Evolutionary conservation across 2,888 invertebrate genomes (phyloP).

Genomic region (Philonicus albiceps): DNA sequence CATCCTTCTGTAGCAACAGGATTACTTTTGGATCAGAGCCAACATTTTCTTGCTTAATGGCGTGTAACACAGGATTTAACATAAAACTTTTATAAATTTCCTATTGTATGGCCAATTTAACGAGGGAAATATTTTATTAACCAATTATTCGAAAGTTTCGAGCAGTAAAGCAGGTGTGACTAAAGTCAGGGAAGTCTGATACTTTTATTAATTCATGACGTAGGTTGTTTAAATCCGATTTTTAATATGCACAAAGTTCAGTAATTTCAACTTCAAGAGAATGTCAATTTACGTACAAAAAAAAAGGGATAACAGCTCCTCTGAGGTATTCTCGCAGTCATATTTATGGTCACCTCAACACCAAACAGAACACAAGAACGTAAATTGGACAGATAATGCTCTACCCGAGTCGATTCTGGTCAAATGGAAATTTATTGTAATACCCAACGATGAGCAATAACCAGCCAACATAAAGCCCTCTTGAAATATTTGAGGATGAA

Average conservation of each 20-base stretch:
- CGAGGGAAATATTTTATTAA: not conserved
- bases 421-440: constrained; percentile 34
- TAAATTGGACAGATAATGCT: not conserved
- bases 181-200: not conserved
- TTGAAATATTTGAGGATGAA: not conserved
- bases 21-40: not conserved
- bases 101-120: not conserved
- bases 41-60: constrained; percentile 3
- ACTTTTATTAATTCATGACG: not conserved
- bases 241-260: not conserved
- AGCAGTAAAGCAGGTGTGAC: not conserved
- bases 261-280: not conserved
- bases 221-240: not conserved
- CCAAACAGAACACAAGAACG: not conserved
- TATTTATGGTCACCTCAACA: not conserved
- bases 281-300: not conserved
- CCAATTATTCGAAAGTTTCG: not conserved
- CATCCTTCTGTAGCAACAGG: not conserved
- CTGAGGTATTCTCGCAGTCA: not conserved
- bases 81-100: not conserved
- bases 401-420: constrained; percentile 6
- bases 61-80: not conserved
- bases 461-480: not conserved
- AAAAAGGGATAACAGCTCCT: not conserved
- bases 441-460: constrained; percentile 8